Conservation (phyloP, 2,888 invertebrate species). For the Xestoiulus laeticollis region DNA sequence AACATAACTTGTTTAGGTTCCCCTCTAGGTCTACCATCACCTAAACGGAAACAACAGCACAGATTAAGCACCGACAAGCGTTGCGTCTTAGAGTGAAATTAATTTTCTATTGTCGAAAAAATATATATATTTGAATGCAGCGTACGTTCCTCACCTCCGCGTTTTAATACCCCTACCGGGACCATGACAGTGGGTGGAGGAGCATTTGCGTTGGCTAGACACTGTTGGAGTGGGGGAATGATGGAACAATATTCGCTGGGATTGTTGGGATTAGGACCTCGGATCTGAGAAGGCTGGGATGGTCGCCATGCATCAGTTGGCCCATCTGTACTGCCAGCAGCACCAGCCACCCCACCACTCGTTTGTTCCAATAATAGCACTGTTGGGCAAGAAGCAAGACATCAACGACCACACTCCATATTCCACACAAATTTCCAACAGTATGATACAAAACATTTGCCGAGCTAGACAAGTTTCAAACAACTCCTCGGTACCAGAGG, state of each 20-base stretch:
- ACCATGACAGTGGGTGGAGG: conserved; percentile 80
- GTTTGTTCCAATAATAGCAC: conserved; percentile 55
- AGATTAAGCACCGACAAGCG: neutral
- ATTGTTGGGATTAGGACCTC: conserved; percentile 82
- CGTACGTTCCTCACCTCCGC: conserved; percentile 69
- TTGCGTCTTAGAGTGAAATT: neutral
- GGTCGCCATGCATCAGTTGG: conserved; percentile 28
- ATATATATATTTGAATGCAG: neutral
- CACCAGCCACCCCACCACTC: conserved; percentile 50
- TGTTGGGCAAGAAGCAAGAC: conserved; percentile 52
- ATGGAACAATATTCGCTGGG: conserved; percentile 88
- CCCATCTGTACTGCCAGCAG: neutral
- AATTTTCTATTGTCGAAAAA: neutral
- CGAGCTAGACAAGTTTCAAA: neutral
- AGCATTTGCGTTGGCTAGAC: conserved; percentile 67
- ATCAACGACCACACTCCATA: conserved; percentile 40
- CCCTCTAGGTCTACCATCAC: conserved; percentile 57
- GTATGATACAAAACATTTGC: conserved; percentile 32
- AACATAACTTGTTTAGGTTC: conserved; percentile 84
- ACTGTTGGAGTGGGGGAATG: conserved; percentile 80
- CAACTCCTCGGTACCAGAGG: neutral
- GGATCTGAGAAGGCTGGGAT: conserved; percentile 59
- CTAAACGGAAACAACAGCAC: conserved; percentile 40
- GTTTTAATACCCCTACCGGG: conserved; percentile 82
- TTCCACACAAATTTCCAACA: conserved; percentile 34